A percentile compares a stretch with the other conserved stretches of the same genome.
Evolutionary conservation across 2,113 vertebrate genomes (phyloP).

Genomic region (Prolemur simus): DNA sequence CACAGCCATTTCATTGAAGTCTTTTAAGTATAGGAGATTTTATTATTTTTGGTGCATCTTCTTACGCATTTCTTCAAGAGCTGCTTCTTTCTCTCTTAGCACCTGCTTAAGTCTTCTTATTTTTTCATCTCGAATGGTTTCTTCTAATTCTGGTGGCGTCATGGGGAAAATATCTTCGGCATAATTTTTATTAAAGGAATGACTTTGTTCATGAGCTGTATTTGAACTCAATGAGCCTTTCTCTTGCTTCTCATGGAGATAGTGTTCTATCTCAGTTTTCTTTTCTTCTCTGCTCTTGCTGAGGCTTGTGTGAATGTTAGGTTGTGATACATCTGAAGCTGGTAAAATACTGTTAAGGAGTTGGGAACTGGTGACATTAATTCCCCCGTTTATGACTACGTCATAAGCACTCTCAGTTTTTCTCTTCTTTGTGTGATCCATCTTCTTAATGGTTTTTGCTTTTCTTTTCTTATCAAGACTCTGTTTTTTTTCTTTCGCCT

Average conservation of each 20-base stretch:
- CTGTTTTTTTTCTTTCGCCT: constrained; percentile 65
- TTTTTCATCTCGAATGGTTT: constrained; percentile 88
- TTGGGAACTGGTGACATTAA: neutral
- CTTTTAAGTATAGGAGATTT: neutral
- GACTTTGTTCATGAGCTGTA: constrained; percentile 46
- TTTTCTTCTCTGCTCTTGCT: neutral
- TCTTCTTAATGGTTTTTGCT: constrained; percentile 52
- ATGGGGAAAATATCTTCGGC: constrained; percentile 79
- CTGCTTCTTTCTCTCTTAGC: constrained; percentile 87
- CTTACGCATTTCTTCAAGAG: constrained; percentile 86
- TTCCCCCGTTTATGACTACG: constrained; percentile 19
- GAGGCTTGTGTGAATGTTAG: neutral
- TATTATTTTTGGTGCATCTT: constrained; percentile 82
- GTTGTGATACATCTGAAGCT: neutral
- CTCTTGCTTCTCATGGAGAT: neutral
- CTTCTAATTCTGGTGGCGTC: constrained; percentile 83
- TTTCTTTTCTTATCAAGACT: constrained; percentile 81
- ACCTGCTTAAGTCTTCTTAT: constrained; percentile 88
- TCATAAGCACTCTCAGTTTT: constrained; percentile 37
- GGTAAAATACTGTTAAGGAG: constrained; percentile 18
- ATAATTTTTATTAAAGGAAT: constrained; percentile 74
- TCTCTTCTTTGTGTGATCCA: constrained; percentile 74
- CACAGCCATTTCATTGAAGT: constrained; percentile 11
- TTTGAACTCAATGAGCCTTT: neutral
- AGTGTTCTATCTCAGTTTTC: neutral